Percentiles rank a stretch among this genome's conserved stretches.
phyloP scores from a whole-genome alignment of 2,888 invertebrate species.

The Tetramorium bicarinatum region DNA sequence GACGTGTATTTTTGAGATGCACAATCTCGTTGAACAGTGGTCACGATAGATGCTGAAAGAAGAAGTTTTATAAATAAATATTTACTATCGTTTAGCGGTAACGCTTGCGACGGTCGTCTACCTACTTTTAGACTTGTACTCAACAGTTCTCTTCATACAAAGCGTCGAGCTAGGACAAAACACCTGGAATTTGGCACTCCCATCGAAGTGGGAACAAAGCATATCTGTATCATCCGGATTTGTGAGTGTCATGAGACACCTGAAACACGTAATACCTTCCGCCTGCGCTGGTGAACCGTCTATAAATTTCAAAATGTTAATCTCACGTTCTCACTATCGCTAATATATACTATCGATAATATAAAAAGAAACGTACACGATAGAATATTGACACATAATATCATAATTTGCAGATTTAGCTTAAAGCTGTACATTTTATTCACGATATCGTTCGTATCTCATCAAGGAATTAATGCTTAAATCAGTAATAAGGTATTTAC shows the following conservation, averaged over 20 bases:
- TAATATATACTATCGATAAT: neutral
- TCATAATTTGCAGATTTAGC: slow-evolving; percentile 29
- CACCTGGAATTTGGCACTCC: slow-evolving; percentile 90
- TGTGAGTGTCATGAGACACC: slow-evolving; percentile 90
- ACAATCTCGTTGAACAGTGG: slow-evolving; percentile 90
- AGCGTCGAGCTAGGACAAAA: slow-evolving; percentile 94
- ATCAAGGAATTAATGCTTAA: slow-evolving; percentile 26
- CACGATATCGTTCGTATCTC: neutral
- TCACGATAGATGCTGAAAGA: slow-evolving; percentile 87
- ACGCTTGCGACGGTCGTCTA: slow-evolving; percentile 59
- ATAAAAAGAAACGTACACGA: slow-evolving; percentile 22
- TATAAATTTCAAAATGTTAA: slow-evolving; percentile 57
- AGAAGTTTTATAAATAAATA: slow-evolving; percentile 1
- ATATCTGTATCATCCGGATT: slow-evolving; percentile 89
- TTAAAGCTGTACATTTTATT: slow-evolving; percentile 42
- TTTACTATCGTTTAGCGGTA: neutral
- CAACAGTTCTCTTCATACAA: slow-evolving; percentile 91
- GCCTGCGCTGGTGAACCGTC: slow-evolving; percentile 82
- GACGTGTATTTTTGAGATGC: slow-evolving; percentile 91
- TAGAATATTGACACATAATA: slow-evolving; percentile 35
- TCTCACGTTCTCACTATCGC: neutral
- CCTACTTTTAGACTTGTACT: slow-evolving; percentile 89
- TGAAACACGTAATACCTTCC: slow-evolving; percentile 90
- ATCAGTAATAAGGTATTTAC: slow-evolving; percentile 22
- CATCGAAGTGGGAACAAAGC: slow-evolving; percentile 92